Percentiles rank a stretch among this genome's conserved stretches.
Conservation (phyloP, 2,113 vertebrate genomes). For the Xiphorhynchus elegans region DNA sequence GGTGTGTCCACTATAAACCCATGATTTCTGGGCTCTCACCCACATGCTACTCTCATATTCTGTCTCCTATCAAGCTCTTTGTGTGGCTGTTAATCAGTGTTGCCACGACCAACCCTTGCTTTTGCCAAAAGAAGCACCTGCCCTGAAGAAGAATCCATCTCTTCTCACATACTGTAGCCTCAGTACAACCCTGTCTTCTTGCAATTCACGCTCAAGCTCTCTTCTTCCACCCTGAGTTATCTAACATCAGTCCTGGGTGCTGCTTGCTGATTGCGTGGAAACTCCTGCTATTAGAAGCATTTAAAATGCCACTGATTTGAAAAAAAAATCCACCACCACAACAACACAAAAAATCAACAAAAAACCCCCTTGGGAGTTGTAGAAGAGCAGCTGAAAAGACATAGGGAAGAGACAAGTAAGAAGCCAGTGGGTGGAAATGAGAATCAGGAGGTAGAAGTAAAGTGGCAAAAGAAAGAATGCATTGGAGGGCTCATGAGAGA, state of each 20-base stretch:
- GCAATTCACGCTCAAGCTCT: neutral
- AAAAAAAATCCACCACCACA: neutral
- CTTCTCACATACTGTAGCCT: neutral
- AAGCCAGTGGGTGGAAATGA: neutral
- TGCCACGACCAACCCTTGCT: neutral
- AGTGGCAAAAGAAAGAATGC: neutral
- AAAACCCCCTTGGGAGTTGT: rapidly evolving
- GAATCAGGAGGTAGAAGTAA: neutral
- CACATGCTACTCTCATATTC: neutral
- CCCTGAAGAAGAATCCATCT: neutral
- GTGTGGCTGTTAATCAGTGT: neutral
- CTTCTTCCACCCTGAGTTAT: neutral
- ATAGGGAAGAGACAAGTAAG: neutral
- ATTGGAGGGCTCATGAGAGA: neutral
- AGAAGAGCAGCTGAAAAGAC: neutral
- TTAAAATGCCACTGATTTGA: neutral
- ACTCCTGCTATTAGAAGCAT: neutral
- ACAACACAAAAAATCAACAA: neutral
- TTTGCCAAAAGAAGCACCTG: neutral
- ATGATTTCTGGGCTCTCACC: neutral
- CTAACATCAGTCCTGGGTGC: neutral
- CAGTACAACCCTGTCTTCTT: neutral
- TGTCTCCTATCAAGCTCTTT: neutral
- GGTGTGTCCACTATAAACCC: neutral
- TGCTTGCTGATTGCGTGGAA: neutral